Conservation (phyloP, 2,888 invertebrate species). For the Lapara coniferarum region DNA sequence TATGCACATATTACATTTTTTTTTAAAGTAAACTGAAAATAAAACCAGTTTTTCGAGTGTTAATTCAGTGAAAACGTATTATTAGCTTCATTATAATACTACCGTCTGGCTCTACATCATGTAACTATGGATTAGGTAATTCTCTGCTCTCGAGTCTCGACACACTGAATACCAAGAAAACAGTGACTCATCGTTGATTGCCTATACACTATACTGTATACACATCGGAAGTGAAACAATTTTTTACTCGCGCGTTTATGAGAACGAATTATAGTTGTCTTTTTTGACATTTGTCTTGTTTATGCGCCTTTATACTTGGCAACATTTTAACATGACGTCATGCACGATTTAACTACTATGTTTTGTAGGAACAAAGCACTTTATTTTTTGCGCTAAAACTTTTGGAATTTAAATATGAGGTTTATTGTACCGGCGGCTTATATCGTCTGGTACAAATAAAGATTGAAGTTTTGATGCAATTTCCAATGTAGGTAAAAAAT, state of each 20-base stretch:
- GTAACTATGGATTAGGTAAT: conserved; percentile 49
- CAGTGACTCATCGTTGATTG: conserved; percentile 59
- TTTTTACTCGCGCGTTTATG: conserved; percentile 19
- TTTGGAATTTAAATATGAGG: conserved; percentile 5
- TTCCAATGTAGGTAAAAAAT: conserved; percentile 50
- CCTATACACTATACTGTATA: conserved; percentile 28
- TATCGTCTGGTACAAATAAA: background rate
- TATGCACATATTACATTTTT: background rate
- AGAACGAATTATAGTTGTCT: conserved; percentile 17
- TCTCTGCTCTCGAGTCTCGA: conserved; percentile 37
- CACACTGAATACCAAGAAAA: conserved; percentile 54
- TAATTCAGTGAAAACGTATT: conserved; percentile 11
- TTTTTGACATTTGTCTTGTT: conserved; percentile 21
- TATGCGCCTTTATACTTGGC: conserved; percentile 16
- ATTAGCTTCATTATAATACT: conserved; percentile 5
- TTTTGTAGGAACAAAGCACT: conserved; percentile 12
- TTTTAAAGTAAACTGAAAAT: conserved; percentile 13
- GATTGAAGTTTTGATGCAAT: conserved; percentile 43
- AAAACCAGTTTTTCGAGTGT: conserved; percentile 22
- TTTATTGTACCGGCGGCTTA: conserved; percentile 1
- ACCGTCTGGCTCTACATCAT: conserved; percentile 15
- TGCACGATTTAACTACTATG: conserved; percentile 10
- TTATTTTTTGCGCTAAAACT: conserved; percentile 11
- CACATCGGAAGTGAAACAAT: conserved; percentile 56
- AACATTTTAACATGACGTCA: conserved; percentile 14